Conservation (phyloP, 2,888 invertebrate genomes). For the Stenurella melanura region DNA sequence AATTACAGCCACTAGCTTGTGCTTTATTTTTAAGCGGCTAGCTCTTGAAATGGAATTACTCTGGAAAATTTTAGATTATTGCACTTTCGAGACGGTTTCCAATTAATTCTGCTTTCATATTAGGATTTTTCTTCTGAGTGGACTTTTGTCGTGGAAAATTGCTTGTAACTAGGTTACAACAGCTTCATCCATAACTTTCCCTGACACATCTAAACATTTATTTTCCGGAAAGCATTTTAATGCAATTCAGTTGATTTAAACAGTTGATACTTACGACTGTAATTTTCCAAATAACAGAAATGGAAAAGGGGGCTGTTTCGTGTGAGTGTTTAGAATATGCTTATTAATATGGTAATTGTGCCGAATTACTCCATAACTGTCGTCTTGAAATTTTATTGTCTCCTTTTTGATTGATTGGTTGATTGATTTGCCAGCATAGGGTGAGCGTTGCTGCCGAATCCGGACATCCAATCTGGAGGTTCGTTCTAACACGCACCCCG, state of each 20-base stretch:
- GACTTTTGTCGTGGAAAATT: neutral
- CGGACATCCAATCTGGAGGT: no score
- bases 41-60: slow-evolving; percentile 27
- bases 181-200: neutral
- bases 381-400: no score
- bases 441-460: no score
- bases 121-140: neutral
- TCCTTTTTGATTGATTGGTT: no score
- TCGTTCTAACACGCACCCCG: no score
- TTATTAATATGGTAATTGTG: no score
- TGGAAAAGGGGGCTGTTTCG: no score
- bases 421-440: no score
- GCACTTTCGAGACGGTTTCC: slow-evolving; percentile 5
- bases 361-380: no score
- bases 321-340: no score
- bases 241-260: neutral
- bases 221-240: neutral
- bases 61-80: slow-evolving; percentile 26
- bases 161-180: neutral
- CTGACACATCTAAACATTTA: neutral
- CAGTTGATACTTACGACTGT: no score
- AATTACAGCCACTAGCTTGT: slow-evolving; percentile 21
- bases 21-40: slow-evolving; percentile 16
- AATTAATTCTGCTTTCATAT: slow-evolving; percentile 17
- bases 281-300: no score